Evolutionary conservation across 2,797 vertebrate species (phyloP), one percentile per base, ranked within the genome.

Genomic region (Oryzias sinensis): DNA sequence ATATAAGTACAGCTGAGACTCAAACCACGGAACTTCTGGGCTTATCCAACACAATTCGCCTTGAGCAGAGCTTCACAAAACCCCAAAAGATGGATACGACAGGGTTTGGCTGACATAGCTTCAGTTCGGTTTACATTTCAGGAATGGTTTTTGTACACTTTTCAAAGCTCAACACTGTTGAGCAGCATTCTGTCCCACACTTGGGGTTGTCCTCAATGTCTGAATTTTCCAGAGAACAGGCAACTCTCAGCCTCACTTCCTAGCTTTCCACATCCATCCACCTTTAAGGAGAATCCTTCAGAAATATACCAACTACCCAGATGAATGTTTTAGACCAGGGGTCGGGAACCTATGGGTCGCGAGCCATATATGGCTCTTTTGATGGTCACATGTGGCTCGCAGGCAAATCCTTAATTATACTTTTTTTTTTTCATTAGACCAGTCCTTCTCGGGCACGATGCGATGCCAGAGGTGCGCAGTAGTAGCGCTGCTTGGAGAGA

Each of bases 21-120:
- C 41, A 49, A 71, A 74, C 77, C 77, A 56, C 80, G 70, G 53
- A 66, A 61, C 65, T 72, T 53, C 53, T 7, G 66, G 43, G 67
- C 57, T 49, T 67, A 75, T 65, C 53, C 59, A 69, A 70, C 55
- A 59, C 53, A 51, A 58, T 63, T 58, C 4, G 13, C 47, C 45
- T 1, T 49, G 46, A 51, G 41, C 17, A 8, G 0, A 5, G 18
- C 47, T 56, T 29, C 13, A 17, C 47, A 43, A 56, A 54, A 48
- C 16, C 44, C 47, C 54, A 53, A 65, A 15, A 50, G 72, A 46
- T 80, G 77, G 83, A 81, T 79, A 56, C 58, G 2, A 20, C 1
- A 0, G 56, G 59, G 62, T 83, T 81, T 80, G 74, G 73, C 41
- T 33, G 2, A 54, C 18, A 59, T 33, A 33, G 33, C 33, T 33